phyloP scores from a whole-genome alignment of 2,797 vertebrate genomes.

The Chelidonichthys spinosus region DNA sequence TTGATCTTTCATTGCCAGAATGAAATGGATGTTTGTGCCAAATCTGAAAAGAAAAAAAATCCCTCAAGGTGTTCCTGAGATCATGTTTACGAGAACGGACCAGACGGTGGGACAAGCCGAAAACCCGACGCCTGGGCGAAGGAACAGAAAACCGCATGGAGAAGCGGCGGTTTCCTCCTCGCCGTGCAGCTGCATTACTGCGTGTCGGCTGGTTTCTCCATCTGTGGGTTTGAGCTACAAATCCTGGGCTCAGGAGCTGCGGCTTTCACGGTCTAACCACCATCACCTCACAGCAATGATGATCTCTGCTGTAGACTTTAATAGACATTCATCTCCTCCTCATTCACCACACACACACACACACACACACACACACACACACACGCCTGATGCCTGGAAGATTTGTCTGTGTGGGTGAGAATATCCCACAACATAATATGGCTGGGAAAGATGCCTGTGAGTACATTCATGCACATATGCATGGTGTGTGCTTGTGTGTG shows the following conservation, averaged over 20 bases:
- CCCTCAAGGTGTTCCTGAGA: too few species aligned
- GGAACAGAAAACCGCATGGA: too few species aligned
- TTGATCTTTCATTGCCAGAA: too few species aligned
- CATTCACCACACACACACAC: conserved; percentile 46
- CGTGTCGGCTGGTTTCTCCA: conserved; percentile 12
- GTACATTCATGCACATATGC: conserved; percentile 21
- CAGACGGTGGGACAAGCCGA: too few species aligned
- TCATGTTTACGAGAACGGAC: too few species aligned
- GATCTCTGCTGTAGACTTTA: conserved; percentile 55
- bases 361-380: conserved; percentile 25
- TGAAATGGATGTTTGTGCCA: too few species aligned
- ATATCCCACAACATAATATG: conserved; percentile 2
- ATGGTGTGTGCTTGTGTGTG: conserved; percentile 23
- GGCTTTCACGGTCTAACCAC: conserved; percentile 55
- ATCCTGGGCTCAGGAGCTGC: conserved; percentile 48
- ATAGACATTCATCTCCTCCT: conserved; percentile 65
- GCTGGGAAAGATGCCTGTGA: conserved; percentile 18
- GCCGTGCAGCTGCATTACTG: neutral
- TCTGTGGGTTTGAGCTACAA: conserved; percentile 31
- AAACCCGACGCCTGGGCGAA: too few species aligned
- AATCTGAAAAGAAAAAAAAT: too few species aligned
- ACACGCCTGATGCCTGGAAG: conserved; percentile 39
- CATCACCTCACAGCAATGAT: conserved; percentile 60
- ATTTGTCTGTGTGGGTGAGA: conserved; percentile 48
- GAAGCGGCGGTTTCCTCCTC: too few species aligned